phyloP scores from a whole-genome alignment of 2,113 vertebrate genomes.

The Siniperca chuatsi region DNA sequence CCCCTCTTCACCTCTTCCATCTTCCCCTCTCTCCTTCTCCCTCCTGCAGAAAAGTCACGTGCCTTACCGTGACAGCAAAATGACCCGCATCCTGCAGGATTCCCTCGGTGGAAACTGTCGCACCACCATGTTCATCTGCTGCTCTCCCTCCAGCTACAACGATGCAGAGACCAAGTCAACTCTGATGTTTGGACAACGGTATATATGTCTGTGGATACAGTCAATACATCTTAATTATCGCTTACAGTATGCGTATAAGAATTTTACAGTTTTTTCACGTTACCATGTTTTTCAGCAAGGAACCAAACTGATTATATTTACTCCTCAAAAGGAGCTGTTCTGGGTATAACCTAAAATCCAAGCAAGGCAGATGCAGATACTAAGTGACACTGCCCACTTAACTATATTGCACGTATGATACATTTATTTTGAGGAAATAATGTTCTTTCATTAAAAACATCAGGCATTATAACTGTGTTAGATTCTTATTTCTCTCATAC shows the following conservation, averaged over 20 bases:
- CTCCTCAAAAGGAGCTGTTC: neutral
- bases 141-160: slow-evolving; percentile 92
- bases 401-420: neutral
- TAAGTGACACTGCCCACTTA: neutral
- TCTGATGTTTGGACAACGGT: slow-evolving; percentile 95
- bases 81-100: slow-evolving; percentile 95
- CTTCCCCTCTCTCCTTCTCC: neutral
- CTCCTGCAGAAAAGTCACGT: slow-evolving; percentile 89
- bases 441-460: neutral
- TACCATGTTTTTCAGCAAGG: neutral
- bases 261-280: neutral
- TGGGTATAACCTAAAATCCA: neutral
- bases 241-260: neutral
- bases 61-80: slow-evolving; percentile 93
- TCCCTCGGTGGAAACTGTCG: slow-evolving; percentile 93
- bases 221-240: neutral
- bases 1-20: neutral
- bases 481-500: neutral
- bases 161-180: slow-evolving; percentile 93
- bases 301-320: neutral
- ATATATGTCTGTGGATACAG: slow-evolving; percentile 17
- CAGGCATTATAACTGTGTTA: neutral
- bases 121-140: slow-evolving; percentile 96
- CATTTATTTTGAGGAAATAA: neutral
- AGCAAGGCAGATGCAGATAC: neutral